A percentile compares a stretch with the other conserved stretches of the same genome.
phyloP scores from a whole-genome alignment of 1,140 invertebrate genomes.

The Macrobrachium nipponense region DNA sequence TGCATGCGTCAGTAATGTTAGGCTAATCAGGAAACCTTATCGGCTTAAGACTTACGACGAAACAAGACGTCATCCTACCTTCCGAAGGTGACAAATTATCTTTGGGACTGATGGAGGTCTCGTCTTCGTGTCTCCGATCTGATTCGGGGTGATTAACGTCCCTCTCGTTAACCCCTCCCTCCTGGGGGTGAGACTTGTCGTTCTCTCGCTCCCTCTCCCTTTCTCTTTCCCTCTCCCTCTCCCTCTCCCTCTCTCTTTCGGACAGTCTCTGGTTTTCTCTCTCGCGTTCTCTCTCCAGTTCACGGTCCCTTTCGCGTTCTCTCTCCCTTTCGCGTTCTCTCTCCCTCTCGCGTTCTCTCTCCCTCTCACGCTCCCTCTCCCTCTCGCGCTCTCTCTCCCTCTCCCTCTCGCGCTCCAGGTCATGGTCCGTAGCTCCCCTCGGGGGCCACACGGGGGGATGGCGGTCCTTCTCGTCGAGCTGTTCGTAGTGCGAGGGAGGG shows the following conservation, averaged over 20 bases:
- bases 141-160: conserved; percentile 13
- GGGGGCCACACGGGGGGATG: conserved; percentile 56
- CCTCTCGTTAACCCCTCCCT: conserved; percentile 13
- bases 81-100: conserved; percentile 55
- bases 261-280: conserved; percentile 23
- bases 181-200: not conserved
- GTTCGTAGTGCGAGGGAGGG: conserved; percentile 52
- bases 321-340: conserved; percentile 36
- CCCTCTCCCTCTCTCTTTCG: conserved; percentile 36
- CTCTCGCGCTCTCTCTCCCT: conserved; percentile 58
- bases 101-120: conserved; percentile 60
- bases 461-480: conserved; percentile 60
- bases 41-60: no score
- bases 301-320: conserved; percentile 38
- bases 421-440: conserved; percentile 49
- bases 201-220: no score
- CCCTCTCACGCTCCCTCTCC: conserved; percentile 56
- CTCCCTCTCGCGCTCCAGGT: conserved; percentile 60
- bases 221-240: no score
- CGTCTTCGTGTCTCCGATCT: conserved; percentile 54
- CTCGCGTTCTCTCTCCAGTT: conserved; percentile 37
- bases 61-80: conserved; percentile 29
- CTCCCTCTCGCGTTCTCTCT: conserved; percentile 51
- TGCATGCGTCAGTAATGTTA: no score
- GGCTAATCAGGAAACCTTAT: no score